Base-by-base conservation (phyloP, 2,888 invertebrate species). In the Caenorhabditis panamensis region DNA sequence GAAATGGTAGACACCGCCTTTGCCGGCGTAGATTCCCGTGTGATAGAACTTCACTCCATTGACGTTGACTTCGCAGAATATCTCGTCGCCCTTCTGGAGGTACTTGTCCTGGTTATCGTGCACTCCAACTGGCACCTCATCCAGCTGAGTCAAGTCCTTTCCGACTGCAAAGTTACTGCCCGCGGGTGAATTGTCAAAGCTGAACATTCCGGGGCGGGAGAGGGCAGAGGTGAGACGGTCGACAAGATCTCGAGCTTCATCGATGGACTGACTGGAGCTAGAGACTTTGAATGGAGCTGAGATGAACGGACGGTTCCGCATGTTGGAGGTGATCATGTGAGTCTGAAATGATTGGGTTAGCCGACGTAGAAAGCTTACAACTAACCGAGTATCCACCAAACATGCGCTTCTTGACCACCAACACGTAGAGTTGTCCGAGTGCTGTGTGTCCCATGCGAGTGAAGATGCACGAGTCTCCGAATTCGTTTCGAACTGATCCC, bases 21-120 rank as follows among this genome's bases (percentile, higher is more conserved):
- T 64, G 9, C 87, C 87, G 4, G 86, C 87, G 63, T 87, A 87
- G 53, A 87, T 86, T 41, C 87, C 87, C 47, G 81, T 84, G 49
- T 87, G 87, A 62, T 69, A 87, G 66, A 86, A 87, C 11, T 82
- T 82, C 36, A 87, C 82, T 0, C 82, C 83, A 1, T 82, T 77
- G 26, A 84, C 71, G 9, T 75, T 79, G 41, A 85, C 82, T 53
- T 86, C 85, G 54, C 83, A 82, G 71, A 79, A 87, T 61, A 87
- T 67, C 58, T 87, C 87, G 59, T 87, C 87, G 11, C 76, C 82
- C 20, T 69, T 79, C 28, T 75, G 56, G 6, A 84, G 69, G 47
- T 68, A 80, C 24, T 69, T 61, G 37, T 84, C 84, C 37, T 77
- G 84, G 61, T 71, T 59, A 56, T 80, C 64, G 47, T 84, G 84